Conservation (phyloP, 2,797 vertebrate species). For the Enteromius radiatus region DNA sequence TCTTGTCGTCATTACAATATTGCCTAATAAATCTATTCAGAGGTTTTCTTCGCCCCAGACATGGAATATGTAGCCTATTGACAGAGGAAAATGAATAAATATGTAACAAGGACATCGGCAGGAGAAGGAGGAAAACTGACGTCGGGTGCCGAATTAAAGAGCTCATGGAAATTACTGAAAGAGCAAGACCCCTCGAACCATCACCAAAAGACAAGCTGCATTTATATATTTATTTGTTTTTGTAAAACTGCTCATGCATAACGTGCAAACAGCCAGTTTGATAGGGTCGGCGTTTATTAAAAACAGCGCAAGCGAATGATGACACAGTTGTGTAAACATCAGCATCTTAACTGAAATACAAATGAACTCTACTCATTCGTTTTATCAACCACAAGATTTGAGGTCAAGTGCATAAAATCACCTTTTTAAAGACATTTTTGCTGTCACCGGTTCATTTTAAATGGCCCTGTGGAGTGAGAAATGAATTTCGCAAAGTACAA, state of each 20-base stretch:
- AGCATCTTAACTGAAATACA: neutral
- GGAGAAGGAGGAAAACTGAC: neutral
- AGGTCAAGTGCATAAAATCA: neutral
- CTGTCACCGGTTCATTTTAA: neutral
- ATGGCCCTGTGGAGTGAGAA: neutral
- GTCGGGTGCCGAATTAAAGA: neutral
- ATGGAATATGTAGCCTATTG: constrained; percentile 68
- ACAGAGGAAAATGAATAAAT: constrained; percentile 63
- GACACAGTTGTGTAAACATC: neutral
- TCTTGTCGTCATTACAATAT: constrained; percentile 75
- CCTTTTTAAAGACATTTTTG: neutral
- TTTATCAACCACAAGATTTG: neutral
- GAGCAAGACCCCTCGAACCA: neutral
- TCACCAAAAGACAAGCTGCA: constrained; percentile 1
- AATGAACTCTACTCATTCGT: neutral
- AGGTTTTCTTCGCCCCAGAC: constrained; percentile 67
- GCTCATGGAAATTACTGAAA: neutral
- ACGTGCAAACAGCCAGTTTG: neutral
- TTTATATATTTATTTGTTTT: neutral
- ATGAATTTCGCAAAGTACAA: neutral
- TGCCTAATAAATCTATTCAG: constrained; percentile 77
- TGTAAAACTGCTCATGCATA: neutral
- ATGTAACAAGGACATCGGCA: constrained; percentile 52
- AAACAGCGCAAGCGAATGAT: neutral
- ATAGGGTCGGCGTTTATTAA: neutral